Evolutionary conservation across 2,888 invertebrate species (phyloP), one percentile per base, ranked within the genome.

Genomic region (Caenorhabditis sp.): DNA sequence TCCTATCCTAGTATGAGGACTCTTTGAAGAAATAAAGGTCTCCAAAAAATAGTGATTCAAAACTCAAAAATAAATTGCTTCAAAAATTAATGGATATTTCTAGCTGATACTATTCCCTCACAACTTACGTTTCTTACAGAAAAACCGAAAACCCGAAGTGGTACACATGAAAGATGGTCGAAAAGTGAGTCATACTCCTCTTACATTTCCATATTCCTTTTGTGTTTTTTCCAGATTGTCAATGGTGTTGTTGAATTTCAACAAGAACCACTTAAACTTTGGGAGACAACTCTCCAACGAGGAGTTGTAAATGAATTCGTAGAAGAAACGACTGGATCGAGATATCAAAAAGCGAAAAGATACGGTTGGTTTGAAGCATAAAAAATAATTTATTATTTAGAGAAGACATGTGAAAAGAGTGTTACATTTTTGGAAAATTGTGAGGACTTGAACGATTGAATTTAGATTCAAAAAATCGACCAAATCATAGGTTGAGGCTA

Each of bases 221-320:
- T 12, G 14, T 50, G 20, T 17, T 36, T 21, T 1, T 23, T 56
- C 1, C 69, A 76, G 75, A 73, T 72, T 59, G 27, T 78, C 20
- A 75, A 78, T 56, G 73, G 73, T 1, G 60, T 73, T 20, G 66
- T 73, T 17, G 73, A 73, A 38, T 56, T 65, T 21, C 59, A 67
- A 56, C 68, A 73, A 17, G 65, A 26, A 25, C 69, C 77, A 21
- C 77, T 79, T 59, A 43, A 74, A 17, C 57, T 81, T 14, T 81
- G 81, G 81, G 70, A 78, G 20, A 77, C 77, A 23, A 75, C 81
- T 25, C 79, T 81, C 17, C 63, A 68, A 27, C 25, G 78, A 52
- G 81, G 81, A 52, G 81, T 77, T 3, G 76, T 76, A 23, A 74
- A 78, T 59, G 79, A 79, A 43, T 79, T 76, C 76, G 59, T 72